phyloP scores from a whole-genome alignment of 2,113 vertebrate species.

The Psilopsiagon aymara region DNA sequence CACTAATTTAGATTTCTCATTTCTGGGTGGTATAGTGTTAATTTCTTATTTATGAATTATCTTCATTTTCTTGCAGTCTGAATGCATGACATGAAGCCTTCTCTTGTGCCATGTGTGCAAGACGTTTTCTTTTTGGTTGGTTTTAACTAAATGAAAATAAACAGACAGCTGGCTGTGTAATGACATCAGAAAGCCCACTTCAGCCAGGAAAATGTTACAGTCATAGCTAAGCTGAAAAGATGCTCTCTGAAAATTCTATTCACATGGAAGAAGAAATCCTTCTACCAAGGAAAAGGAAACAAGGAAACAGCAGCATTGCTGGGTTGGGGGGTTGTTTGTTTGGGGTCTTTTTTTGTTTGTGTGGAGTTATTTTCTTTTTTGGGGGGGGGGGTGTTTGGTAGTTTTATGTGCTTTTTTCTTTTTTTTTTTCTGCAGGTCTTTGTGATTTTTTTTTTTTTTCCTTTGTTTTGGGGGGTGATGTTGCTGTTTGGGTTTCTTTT shows the following conservation, averaged over 20 bases:
- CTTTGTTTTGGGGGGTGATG: background rate
- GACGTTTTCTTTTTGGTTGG: conserved; percentile 6
- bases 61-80: background rate
- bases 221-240: conserved; percentile 11
- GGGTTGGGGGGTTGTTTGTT: background rate
- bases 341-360: background rate
- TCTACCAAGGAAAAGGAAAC: background rate
- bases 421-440: no score
- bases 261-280: conserved; percentile 4
- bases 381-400: no score
- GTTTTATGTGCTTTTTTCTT: no score
- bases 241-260: conserved; percentile 25
- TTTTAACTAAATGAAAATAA: conserved; percentile 32
- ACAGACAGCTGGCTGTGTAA: conserved; percentile 6
- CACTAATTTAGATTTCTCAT: background rate
- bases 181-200: conserved; percentile 22
- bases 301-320: background rate
- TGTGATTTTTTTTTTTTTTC: background rate
- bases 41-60: background rate
- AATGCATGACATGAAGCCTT: background rate
- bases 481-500: background rate
- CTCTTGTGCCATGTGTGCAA: background rate
- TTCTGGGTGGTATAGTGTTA: background rate
- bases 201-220: conserved; percentile 60
- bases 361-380: background rate